Conservation (phyloP, 2,113 vertebrate genomes). For the Brienomyrus brachyistius region DNA sequence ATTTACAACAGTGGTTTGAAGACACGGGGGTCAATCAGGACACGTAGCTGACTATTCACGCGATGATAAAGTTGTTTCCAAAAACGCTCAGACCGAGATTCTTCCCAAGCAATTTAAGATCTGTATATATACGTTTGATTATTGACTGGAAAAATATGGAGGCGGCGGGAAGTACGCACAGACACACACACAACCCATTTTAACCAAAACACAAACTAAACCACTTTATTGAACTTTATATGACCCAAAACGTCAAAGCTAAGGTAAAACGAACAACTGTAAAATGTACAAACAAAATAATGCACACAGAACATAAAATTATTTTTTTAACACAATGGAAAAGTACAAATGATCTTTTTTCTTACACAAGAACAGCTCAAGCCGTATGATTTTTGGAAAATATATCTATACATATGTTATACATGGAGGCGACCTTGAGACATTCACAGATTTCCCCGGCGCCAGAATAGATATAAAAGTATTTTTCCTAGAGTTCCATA, state of each 20-base stretch:
- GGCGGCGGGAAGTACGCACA: not conserved
- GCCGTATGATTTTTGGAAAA: slow-evolving; percentile 27
- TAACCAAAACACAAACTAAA: slow-evolving; percentile 20
- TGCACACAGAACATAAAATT: slow-evolving; percentile 36
- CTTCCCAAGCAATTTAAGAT: not conserved
- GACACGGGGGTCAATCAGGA: not conserved
- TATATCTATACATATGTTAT: slow-evolving; percentile 17
- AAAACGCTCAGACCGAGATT: not conserved
- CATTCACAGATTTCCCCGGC: not conserved
- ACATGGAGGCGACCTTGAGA: not conserved
- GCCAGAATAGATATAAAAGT: not conserved
- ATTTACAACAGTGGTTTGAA: not conserved
- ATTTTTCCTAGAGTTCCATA: not conserved
- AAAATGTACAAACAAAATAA: slow-evolving; percentile 58
- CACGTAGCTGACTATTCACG: not conserved
- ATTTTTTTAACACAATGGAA: slow-evolving; percentile 32
- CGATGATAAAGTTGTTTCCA: not conserved
- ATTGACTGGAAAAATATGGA: not conserved
- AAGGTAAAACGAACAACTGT: slow-evolving; percentile 58
- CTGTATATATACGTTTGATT: not conserved
- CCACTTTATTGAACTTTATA: slow-evolving; percentile 37
- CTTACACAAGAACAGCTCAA: slow-evolving; percentile 30
- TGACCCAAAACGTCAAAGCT: slow-evolving; percentile 48
- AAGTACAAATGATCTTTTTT: slow-evolving; percentile 23
- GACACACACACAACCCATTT: not conserved